These are phyloP conservation scores for Lophotriccus pileatus DNA, from an alignment of 2,797 vertebrate genomes.

Conservation along the genomic window DNA sequence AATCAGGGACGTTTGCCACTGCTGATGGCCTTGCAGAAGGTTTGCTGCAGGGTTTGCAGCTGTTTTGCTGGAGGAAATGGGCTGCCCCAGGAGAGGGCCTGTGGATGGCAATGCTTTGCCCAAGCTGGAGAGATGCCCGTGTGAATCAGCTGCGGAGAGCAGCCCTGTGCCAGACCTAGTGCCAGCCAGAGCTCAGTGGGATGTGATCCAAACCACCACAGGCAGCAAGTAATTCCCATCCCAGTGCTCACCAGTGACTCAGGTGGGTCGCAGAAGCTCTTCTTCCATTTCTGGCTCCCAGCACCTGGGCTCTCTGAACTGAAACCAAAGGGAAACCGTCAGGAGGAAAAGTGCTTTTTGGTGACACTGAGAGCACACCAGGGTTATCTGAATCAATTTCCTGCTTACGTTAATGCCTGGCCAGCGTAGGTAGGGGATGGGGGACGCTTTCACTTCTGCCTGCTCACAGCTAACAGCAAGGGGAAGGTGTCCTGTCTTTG, in stretches of 20 bases:
- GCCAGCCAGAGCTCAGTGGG: rapidly evolving
- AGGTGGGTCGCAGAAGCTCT: not conserved
- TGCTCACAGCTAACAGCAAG: not conserved
- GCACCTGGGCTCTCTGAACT: not conserved
- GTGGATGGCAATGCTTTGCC: not conserved
- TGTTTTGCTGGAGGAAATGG: not conserved
- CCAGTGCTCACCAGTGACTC: not conserved
- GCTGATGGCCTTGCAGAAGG: not conserved
- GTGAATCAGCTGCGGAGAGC: not conserved
- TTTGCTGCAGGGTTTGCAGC: not conserved
- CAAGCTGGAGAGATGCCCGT: not conserved
- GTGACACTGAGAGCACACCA: not conserved
- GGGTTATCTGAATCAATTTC: constrained; percentile 42
- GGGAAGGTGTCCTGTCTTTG: not conserved
- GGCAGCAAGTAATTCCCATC: not conserved
- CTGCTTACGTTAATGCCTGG: constrained; percentile 16
- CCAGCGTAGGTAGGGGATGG: not conserved
- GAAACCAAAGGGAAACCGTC: constrained; percentile 10
- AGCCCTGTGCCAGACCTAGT: not conserved
- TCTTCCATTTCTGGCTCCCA: not conserved
- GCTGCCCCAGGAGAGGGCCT: not conserved
- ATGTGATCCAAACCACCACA: not conserved
- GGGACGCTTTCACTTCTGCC: constrained; percentile 35
- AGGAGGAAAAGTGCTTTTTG: not conserved
- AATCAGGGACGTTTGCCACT: rapidly evolving